Base-by-base conservation (phyloP, 2,113 vertebrate species). In the Rhea americana region DNA sequence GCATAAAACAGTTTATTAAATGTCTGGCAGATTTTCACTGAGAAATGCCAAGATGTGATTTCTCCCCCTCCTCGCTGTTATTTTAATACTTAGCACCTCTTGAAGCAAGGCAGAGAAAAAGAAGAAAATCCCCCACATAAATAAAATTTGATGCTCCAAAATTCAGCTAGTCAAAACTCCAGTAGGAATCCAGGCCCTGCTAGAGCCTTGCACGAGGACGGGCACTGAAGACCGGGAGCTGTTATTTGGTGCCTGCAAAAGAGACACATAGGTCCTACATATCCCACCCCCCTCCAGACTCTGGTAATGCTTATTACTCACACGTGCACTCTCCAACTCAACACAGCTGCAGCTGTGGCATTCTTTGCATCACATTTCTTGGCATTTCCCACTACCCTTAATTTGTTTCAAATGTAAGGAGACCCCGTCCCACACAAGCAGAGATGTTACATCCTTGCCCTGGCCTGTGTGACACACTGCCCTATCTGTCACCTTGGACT, bases 1-100 rank as follows among this genome's bases (percentile, higher is more conserved):
- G 7, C 81, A 53, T 89, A 87, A 93, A 94, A 48, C 80, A 93
- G 62, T 91, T 94, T 91, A 95, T 95, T 94, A 95, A 94, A 94
- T 62, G 53, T 58, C 94, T 84, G 90, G 73, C 70, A 91, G 77
- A 30, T 74, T 89, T 93, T 94, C 83, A 82, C 88, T 89, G 50
- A 88, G 86, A 94, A 94, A 89, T 84, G 70, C 70, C 88, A 90
- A 93, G 61, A 91, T 66, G 66, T 82, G 93, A 93, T 82, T 96
- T 91, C 85, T 88, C 65, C 74, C 58, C 56, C 91, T 92, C 76
- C 45, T 93, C 1, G 0, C 50, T 90, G 82, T 91, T 94, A 81
- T 87, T 94, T 95, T 94, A 90, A 72, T 90, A 32, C 55, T 93
- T 90, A 76, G 62, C 85, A 70, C 85, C 81, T 84, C 62, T 90